A percentile compares a stretch with the other conserved stretches of the same genome.
Evolutionary conservation across 2,797 vertebrate genomes (phyloP).

Genomic region (Galago senegalensis): DNA sequence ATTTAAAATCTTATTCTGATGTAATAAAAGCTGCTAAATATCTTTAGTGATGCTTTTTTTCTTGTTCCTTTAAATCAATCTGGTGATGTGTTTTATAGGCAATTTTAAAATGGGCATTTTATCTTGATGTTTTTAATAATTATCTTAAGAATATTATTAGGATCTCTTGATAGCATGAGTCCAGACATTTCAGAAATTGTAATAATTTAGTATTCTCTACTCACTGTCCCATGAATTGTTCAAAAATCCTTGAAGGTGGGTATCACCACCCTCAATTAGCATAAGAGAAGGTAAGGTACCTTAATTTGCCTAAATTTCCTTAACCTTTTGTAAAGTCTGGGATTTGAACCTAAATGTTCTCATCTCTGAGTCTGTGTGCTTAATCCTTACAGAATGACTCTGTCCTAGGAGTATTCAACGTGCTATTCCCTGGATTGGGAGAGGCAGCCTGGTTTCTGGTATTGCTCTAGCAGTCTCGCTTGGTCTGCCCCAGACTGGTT

Average conservation of each 20-base stretch:
- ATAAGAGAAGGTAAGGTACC: not conserved
- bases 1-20: not conserved
- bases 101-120: constrained; percentile 23
- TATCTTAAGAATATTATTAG: not conserved
- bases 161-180: not conserved
- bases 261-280: not conserved
- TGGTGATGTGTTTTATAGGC: not conserved
- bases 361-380: not conserved
- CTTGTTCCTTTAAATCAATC: not conserved
- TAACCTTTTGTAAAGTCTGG: not conserved
- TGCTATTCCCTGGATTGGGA: not conserved
- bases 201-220: not conserved
- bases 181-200: not conserved
- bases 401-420: not conserved
- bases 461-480: not conserved
- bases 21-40: not conserved
- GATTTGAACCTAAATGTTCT: constrained; percentile 9
- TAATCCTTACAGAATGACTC: not conserved
- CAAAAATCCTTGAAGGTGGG: not conserved
- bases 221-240: not conserved
- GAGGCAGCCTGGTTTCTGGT: not conserved
- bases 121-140: not conserved
- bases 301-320: not conserved
- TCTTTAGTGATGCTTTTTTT: not conserved
- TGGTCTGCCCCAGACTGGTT: too few relatives aligned